A percentile compares a stretch with the other conserved stretches of the same genome.
phyloP scores from a whole-genome alignment of 2,888 invertebrate species.

The Drosophila robusta region DNA sequence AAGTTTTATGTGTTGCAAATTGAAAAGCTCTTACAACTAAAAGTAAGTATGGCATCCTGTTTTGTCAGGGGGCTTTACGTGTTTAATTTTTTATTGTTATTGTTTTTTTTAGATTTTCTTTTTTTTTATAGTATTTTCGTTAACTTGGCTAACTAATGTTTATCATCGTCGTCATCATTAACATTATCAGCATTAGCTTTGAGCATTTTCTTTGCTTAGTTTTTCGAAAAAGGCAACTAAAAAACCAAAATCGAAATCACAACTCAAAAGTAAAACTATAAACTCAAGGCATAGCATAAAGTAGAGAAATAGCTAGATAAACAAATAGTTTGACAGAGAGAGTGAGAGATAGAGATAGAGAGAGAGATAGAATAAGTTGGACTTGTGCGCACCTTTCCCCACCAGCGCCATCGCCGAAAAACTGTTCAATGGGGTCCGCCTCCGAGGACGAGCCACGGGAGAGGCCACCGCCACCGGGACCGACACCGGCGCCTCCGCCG shows the following conservation, averaged over 20 bases:
- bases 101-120: slow-evolving; percentile 8
- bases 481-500: slow-evolving; percentile 52
- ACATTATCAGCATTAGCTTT: slow-evolving; percentile 24
- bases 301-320: slow-evolving; percentile 46
- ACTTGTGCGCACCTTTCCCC: slow-evolving; percentile 91
- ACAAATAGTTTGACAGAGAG: slow-evolving; percentile 42
- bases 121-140: slow-evolving; percentile 13
- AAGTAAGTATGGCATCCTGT: slow-evolving; percentile 33
- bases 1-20: slow-evolving; percentile 27
- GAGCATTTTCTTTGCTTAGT: slow-evolving; percentile 36
- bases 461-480: slow-evolving; percentile 85
- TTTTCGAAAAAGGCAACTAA: slow-evolving; percentile 53
- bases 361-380: slow-evolving; percentile 55
- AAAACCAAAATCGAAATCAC: slow-evolving; percentile 52
- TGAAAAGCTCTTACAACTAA: slow-evolving; percentile 70
- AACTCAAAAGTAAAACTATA: slow-evolving; percentile 52
- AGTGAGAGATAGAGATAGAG: slow-evolving; percentile 41
- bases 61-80: slow-evolving; percentile 10
- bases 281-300: slow-evolving; percentile 56
- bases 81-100: slow-evolving; percentile 3
- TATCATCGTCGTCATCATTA: slow-evolving; percentile 64
- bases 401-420: slow-evolving; percentile 88
- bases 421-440: slow-evolving; percentile 94
- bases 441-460: slow-evolving; percentile 96
- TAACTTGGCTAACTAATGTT: slow-evolving; percentile 67